Conservation (phyloP, 2,797 vertebrate genomes). For the Xiphophorus birchmanni region DNA sequence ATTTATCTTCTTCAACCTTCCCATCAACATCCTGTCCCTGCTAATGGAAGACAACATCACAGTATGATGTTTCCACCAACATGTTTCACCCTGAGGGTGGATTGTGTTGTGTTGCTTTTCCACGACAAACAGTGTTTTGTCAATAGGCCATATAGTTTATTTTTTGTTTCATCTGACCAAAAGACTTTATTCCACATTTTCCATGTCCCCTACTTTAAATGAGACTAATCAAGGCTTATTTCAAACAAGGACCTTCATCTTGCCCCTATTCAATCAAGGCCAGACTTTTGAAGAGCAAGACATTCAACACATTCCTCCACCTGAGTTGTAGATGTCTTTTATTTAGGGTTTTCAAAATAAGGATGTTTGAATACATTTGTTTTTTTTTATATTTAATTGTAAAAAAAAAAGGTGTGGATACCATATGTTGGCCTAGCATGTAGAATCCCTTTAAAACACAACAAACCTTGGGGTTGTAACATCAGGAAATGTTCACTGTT, state of each 20-base stretch:
- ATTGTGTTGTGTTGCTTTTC: background rate
- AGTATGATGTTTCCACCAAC: background rate
- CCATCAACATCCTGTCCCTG: background rate
- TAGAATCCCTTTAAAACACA: background rate
- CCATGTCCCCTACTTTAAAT: background rate
- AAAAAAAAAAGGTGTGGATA: background rate
- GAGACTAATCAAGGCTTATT: background rate
- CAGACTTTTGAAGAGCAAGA: background rate
- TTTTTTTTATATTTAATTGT: background rate
- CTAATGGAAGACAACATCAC: background rate
- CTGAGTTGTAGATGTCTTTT: background rate
- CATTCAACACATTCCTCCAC: background rate
- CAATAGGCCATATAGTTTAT: too few relatives aligned
- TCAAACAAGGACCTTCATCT: background rate
- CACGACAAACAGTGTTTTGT: background rate
- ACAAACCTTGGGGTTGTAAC: background rate
- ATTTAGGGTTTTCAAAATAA: background rate
- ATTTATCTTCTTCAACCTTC: background rate
- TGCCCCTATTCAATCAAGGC: background rate
- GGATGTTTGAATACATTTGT: background rate
- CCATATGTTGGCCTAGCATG: background rate
- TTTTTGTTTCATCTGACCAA: background rate
- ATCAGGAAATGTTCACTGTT: slow-evolving; percentile 24
- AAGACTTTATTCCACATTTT: background rate
- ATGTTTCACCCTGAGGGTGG: background rate